Evolutionary conservation across 1,140 invertebrate species (phyloP).

Genomic region (Heliothis virescens): DNA sequence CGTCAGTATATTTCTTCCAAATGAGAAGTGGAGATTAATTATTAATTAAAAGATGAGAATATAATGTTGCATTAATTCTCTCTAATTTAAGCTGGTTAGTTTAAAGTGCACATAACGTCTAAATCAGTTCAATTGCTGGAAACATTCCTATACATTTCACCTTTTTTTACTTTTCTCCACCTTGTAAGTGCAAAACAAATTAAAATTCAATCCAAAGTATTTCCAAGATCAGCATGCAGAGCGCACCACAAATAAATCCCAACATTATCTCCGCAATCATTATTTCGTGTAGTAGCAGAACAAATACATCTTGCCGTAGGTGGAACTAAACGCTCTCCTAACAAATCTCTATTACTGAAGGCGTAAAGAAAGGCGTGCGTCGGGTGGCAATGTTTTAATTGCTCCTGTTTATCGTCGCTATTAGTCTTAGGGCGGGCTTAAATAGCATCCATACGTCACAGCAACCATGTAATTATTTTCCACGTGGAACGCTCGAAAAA

Average conservation of each 20-base stretch:
- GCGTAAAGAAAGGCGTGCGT: constrained; percentile 83
- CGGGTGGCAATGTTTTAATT: constrained; percentile 85
- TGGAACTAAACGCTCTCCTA: constrained; percentile 47
- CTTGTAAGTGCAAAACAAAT: neutral
- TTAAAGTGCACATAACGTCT: no score
- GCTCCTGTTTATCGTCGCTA: constrained; percentile 81
- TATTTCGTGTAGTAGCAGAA: neutral
- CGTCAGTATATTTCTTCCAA: no score
- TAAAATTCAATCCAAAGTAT: neutral
- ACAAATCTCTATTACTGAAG: constrained; percentile 82
- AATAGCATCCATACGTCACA: constrained; percentile 83
- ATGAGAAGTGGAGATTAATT: no score
- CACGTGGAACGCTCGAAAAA: constrained; percentile 80
- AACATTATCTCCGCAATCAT: constrained; percentile 14
- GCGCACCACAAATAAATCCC: neutral
- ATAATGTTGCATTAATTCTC: no score
- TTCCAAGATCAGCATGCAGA: neutral
- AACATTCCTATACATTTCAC: no score
- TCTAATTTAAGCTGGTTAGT: no score
- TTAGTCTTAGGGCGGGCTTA: constrained; percentile 81
- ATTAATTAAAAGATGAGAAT: no score
- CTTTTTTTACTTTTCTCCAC: no score
- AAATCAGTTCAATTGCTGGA: no score
- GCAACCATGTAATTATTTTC: constrained; percentile 83
- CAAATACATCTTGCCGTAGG: constrained; percentile 18